Conservation (phyloP, 2,113 vertebrate genomes). For the Indri indri region DNA sequence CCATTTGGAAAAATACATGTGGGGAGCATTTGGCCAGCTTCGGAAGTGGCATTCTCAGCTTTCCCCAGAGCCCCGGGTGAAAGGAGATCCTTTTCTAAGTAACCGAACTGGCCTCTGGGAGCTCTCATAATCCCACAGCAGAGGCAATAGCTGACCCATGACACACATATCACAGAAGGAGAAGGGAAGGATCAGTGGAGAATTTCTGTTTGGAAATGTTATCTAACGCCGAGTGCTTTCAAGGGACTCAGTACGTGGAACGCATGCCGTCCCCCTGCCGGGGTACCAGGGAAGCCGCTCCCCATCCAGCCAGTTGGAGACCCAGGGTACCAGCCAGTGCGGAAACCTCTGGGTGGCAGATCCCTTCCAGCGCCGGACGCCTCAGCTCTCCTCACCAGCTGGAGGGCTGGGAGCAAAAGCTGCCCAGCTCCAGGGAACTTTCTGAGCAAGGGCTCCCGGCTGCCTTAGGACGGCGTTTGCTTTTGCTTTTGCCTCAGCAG, state of each 20-base stretch:
- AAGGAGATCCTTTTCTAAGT: slow-evolving; percentile 50
- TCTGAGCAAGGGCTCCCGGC: neutral
- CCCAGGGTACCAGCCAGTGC: neutral
- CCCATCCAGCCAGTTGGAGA: neutral
- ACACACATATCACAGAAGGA: slow-evolving; percentile 62
- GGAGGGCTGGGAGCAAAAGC: neutral
- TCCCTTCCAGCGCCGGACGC: neutral
- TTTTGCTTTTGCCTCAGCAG: neutral
- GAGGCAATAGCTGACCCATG: slow-evolving; percentile 67
- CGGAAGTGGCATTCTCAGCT: slow-evolving; percentile 44
- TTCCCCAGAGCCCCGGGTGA: neutral
- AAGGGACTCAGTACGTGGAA: slow-evolving; percentile 57
- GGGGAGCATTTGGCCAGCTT: neutral
- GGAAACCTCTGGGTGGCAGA: neutral
- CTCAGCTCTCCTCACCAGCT: neutral
- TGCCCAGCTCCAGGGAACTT: neutral
- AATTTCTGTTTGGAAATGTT: slow-evolving; percentile 80
- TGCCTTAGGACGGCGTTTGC: neutral
- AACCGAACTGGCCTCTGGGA: slow-evolving; percentile 57
- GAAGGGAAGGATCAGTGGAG: slow-evolving; percentile 62
- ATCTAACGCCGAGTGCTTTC: slow-evolving; percentile 61
- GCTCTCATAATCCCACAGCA: slow-evolving; percentile 51
- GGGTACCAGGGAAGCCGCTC: slow-evolving; percentile 3
- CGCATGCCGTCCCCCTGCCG: neutral
- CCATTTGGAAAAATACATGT: neutral